Evolutionary conservation across 2,113 vertebrate genomes (phyloP), one percentile per base, ranked within the genome.

Genomic region (Paramormyrops kingsleyae): DNA sequence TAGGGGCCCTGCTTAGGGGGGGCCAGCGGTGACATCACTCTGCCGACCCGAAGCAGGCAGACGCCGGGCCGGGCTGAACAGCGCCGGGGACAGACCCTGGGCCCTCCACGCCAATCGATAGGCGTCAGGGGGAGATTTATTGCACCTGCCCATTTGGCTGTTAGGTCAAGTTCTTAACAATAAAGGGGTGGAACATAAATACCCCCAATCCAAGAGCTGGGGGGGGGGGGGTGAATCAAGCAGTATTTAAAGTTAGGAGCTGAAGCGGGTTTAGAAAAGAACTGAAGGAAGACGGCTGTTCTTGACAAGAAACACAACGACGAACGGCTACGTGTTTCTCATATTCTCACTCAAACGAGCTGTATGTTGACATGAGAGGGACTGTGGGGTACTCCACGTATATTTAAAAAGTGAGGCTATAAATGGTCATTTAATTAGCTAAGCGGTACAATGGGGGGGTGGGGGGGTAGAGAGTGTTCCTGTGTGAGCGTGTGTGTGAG

Each of bases 51-150:
- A 70, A 27, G 62, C 62, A 8, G 21, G 44, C 5, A 84, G 83
- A 80, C 15, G 74, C 13, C 5, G 13, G 70, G 5, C 13, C 13
- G 8, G 42, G 44, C 44, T 7, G 19, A 46, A 84, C 17, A 1
- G 27, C 15, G 27, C 2, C 2, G 0, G 4, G 12, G 49, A 87
- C 50, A 35, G 31, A 21, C 88, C 89, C 52, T 46, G 35, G 9
- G 50, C 15, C 39, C 87, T n/a, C 74, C 49, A 50, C 42, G 17
- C 35, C 24, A 88, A 88, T 90, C 88, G 89, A 91, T 90, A 89
- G 56, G 44, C 83, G 31, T 89, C 91, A 89, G 62, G 53, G 53
- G 42, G 89, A 90, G 91, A 91, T 88, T 90, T 89, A 91, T 91
- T 66, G 44, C 27, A 53, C 88, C 50, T 84, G 80, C 89, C 66